Evolutionary conservation across 2,888 invertebrate species (phyloP).

Genomic region (Chirona hameri): DNA sequence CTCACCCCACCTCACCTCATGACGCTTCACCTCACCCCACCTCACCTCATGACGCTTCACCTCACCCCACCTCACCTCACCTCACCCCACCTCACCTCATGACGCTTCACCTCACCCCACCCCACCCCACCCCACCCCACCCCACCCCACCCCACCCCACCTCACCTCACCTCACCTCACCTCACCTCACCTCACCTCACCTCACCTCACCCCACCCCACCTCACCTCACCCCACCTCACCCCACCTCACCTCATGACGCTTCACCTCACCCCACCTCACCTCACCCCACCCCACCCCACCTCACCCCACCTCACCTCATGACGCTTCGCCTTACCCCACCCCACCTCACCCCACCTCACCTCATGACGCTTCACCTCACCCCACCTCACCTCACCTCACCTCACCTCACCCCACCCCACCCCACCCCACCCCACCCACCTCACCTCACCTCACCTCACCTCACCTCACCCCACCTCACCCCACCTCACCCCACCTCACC

Average conservation of each 20-base stretch:
- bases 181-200: no score
- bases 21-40: background rate
- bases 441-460: background rate
- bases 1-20: background rate
- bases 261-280: no score
- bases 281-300: background rate
- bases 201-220: no score
- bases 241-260: background rate
- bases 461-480: no score
- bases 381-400: background rate
- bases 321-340: background rate
- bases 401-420: background rate
- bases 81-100: no score
- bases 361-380: background rate
- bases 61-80: background rate
- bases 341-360: background rate
- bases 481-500: no score
- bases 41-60: no score
- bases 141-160: background rate
- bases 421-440: background rate
- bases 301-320: no score
- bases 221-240: no score
- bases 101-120: background rate
- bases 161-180: background rate
- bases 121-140: background rate